phyloP scores from a whole-genome alignment of 2,888 invertebrate species.

The Parnassius smintheus region DNA sequence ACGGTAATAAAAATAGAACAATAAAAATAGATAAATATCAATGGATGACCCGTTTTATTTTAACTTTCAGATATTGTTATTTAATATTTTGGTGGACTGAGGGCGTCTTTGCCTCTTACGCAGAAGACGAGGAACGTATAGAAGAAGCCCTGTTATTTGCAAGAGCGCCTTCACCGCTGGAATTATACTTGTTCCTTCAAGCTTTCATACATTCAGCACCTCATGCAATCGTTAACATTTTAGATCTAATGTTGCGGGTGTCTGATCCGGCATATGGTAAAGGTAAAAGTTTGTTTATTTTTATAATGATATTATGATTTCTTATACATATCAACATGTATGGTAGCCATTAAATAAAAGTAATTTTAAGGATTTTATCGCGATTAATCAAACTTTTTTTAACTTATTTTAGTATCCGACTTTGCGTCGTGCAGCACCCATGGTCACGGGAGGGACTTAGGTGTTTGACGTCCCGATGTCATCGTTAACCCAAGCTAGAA shows the following conservation, averaged over 20 bases:
- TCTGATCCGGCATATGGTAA: constrained; percentile 82
- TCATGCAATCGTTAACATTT: constrained; percentile 81
- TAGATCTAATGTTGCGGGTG: constrained; percentile 82
- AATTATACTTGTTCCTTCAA: constrained; percentile 89
- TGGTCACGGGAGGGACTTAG: no score
- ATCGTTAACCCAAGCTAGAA: no score
- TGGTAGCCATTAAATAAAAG: background rate
- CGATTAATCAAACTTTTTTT: no score
- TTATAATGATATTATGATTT: background rate
- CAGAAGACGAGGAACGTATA: constrained; percentile 79
- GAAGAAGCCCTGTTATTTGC: constrained; percentile 82
- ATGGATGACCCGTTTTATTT: background rate
- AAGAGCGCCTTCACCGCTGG: constrained; percentile 84
- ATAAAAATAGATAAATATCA: no score
- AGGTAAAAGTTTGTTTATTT: constrained; percentile 64
- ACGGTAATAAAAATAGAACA: no score
- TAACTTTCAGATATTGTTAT: constrained; percentile 82
- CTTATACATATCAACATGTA: no score
- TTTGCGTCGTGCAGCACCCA: no score
- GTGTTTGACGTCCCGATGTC: no score
- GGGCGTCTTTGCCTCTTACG: constrained; percentile 80
- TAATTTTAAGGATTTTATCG: no score
- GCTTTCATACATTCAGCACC: constrained; percentile 90
- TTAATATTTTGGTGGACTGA: constrained; percentile 90
- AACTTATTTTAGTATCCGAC: no score